phyloP scores from a whole-genome alignment of 2,797 vertebrate species.

The Chloroceryle amazona region DNA sequence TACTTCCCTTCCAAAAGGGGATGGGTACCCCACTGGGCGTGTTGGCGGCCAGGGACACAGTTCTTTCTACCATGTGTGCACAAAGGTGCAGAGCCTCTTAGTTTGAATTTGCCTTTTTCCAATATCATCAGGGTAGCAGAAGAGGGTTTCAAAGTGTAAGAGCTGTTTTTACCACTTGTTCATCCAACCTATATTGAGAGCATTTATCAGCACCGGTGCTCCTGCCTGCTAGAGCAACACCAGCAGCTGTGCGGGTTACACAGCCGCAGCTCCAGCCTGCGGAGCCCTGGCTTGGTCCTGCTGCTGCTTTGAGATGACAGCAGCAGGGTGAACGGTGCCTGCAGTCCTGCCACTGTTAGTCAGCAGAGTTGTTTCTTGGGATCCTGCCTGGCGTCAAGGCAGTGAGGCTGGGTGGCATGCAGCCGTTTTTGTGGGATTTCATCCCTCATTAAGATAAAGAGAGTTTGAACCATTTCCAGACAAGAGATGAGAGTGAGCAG shows the following conservation, averaged over 20 bases:
- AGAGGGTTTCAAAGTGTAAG: not conserved
- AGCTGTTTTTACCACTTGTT: not conserved
- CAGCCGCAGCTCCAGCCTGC: not conserved
- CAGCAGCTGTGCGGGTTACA: not conserved
- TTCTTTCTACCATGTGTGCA: not conserved
- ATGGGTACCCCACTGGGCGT: not conserved
- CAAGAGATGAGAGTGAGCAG: constrained; percentile 32
- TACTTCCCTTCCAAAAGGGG: not conserved
- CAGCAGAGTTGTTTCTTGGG: not conserved
- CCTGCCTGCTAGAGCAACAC: not conserved
- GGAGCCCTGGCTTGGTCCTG: not conserved
- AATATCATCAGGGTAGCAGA: accelerated
- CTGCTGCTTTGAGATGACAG: not conserved
- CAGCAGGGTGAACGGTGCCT: accelerated
- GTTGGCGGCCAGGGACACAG: not conserved
- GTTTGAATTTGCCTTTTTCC: not conserved
- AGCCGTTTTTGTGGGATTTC: constrained; percentile 49
- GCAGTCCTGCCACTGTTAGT: accelerated
- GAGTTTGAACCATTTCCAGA: constrained; percentile 67
- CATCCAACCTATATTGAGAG: not conserved
- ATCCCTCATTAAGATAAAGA: constrained; percentile 74
- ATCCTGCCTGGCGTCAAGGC: not conserved
- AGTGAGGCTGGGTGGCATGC: not conserved
- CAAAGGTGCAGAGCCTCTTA: not conserved
- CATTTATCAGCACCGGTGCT: not conserved